phyloP scores from a whole-genome alignment of 2,797 vertebrate genomes.

The Hippocampus kuda region DNA sequence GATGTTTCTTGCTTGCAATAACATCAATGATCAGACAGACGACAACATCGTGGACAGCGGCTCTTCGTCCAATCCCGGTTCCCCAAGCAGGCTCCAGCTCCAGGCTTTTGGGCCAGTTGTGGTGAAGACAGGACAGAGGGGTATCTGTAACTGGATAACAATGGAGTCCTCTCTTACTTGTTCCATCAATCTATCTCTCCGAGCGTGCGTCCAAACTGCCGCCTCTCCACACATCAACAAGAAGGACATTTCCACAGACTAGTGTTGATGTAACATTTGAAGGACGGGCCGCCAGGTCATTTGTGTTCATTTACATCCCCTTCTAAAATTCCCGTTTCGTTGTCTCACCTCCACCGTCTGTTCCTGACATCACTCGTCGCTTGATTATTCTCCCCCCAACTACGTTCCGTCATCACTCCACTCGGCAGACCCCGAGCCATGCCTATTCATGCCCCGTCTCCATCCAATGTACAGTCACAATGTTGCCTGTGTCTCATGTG shows the following conservation, averaged over 20 bases:
- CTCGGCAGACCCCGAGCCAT: constrained; percentile 22
- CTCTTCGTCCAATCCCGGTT: constrained; percentile 15
- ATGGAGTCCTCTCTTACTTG: constrained; percentile 44
- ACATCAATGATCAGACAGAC: no score
- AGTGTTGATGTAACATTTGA: constrained; percentile 11
- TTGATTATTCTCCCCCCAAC: constrained; percentile 6
- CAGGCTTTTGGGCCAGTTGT: constrained; percentile 30
- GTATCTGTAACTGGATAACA: constrained; percentile 50
- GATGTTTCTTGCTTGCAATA: no score
- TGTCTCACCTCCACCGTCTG: constrained; percentile 25
- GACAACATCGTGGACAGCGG: no score
- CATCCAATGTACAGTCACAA: constrained; percentile 51
- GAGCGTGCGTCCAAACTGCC: constrained; percentile 5
- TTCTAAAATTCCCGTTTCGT: constrained; percentile 7
- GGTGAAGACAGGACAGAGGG: constrained; percentile 37
- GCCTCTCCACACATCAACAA: constrained; percentile 21
- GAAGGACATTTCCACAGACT: constrained; percentile 14
- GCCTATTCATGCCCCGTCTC: constrained; percentile 44
- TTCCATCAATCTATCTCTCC: constrained; percentile 34
- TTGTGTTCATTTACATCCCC: constrained; percentile 10
- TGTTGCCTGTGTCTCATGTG: constrained; percentile 51
- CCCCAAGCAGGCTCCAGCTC: constrained; percentile 23
- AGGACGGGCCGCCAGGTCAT: constrained; percentile 18
- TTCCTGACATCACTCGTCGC: constrained; percentile 31
- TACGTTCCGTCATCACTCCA: constrained; percentile 24